These are phyloP conservation scores for Drosophila malerkotliana DNA, from an alignment of 1,140 invertebrate genomes.

Conservation along the genomic window DNA sequence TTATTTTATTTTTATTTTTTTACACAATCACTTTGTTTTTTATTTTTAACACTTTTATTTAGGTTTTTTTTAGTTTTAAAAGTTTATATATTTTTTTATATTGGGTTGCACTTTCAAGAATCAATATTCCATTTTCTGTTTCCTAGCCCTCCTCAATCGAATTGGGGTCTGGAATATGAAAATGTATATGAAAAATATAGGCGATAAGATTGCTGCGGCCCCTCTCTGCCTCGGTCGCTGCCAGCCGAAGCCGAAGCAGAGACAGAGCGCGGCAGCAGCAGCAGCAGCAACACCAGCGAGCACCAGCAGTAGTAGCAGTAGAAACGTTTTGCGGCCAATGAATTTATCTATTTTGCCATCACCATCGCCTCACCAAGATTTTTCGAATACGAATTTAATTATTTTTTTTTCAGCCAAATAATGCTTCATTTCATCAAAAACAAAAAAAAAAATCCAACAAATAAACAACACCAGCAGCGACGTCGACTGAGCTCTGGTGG, in stretches of 20 bases:
- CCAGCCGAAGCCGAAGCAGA: background rate
- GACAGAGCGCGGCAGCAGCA: slow-evolving; percentile 21
- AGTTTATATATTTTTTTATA: slow-evolving; percentile 5
- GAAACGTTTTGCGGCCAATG: background rate
- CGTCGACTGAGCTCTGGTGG: slow-evolving; percentile 39
- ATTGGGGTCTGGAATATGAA: slow-evolving; percentile 29
- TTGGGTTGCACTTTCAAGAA: slow-evolving; percentile 10
- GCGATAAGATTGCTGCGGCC: slow-evolving; percentile 36
- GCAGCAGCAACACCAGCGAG: slow-evolving; percentile 6
- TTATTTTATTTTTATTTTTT: too few relatives aligned
- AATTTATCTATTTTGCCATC: slow-evolving; percentile 21
- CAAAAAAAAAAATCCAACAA: slow-evolving; percentile 31
- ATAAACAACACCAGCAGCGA: slow-evolving; percentile 39
- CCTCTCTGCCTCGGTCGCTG: slow-evolving; percentile 1
- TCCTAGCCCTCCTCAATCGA: slow-evolving; percentile 9
- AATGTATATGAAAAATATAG: slow-evolving; percentile 14
- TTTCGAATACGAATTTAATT: background rate
- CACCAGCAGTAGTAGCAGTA: slow-evolving; percentile 16
- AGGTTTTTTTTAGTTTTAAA: background rate
- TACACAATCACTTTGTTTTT: background rate
- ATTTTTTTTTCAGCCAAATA: background rate
- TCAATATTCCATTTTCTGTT: slow-evolving; percentile 37
- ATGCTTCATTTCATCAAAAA: background rate
- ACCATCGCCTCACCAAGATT: slow-evolving; percentile 12
- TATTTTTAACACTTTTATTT: background rate